phyloP scores from a whole-genome alignment of 2,888 invertebrate species.

The Scaeva pyrastri region DNA sequence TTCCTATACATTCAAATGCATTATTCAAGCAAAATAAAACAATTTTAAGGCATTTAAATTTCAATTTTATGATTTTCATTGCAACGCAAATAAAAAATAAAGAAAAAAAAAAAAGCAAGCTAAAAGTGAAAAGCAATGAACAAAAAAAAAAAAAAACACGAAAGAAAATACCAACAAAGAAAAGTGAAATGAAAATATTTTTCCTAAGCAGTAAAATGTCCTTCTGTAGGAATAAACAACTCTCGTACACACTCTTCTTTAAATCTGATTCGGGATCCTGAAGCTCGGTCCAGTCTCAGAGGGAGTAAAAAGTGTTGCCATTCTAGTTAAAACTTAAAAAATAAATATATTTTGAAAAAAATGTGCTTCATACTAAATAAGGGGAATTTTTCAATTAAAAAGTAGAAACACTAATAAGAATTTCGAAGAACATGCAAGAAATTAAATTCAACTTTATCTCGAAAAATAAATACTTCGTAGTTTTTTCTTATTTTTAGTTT shows the following conservation, averaged over 20 bases:
- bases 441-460: too few relatives aligned
- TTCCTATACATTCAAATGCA: constrained; percentile 49
- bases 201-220: constrained; percentile 24
- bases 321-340: neutral
- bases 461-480: too few relatives aligned
- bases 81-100: constrained; percentile 59
- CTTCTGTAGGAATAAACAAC: neutral
- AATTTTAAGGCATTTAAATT: constrained; percentile 71
- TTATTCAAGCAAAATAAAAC: constrained; percentile 69
- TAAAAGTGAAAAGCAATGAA: constrained; percentile 9
- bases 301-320: neutral
- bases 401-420: too few relatives aligned
- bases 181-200: constrained; percentile 19
- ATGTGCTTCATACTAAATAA: too few relatives aligned
- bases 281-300: neutral
- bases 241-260: neutral
- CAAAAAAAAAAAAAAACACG: neutral
- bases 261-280: neutral
- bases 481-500: too few relatives aligned
- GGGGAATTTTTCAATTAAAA: too few relatives aligned
- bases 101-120: constrained; percentile 26
- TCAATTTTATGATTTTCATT: constrained; percentile 70
- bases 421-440: too few relatives aligned
- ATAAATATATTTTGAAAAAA: too few relatives aligned
- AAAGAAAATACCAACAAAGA: neutral